These are phyloP conservation scores for Nemapogon koenigi DNA, from an alignment of 2,888 invertebrate species.

Conservation along the genomic window DNA sequence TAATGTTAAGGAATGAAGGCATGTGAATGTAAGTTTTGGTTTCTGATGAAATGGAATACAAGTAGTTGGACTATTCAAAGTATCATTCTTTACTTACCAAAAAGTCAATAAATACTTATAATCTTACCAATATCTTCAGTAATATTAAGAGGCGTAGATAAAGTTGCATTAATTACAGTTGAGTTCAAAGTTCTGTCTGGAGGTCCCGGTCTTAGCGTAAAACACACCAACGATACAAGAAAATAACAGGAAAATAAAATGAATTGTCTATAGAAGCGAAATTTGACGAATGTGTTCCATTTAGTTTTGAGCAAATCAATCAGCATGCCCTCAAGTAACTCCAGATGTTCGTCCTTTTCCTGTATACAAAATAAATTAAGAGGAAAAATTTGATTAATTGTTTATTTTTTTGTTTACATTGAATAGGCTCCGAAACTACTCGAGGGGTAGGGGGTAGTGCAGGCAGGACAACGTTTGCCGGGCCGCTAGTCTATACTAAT, in stretches of 20 bases:
- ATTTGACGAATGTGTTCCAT: conserved; percentile 97
- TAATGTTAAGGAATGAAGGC: too few species aligned
- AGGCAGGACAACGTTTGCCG: too few species aligned
- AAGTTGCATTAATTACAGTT: conserved; percentile 39
- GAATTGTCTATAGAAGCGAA: conserved; percentile 92
- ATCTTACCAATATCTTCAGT: conserved; percentile 28
- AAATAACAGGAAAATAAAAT: conserved; percentile 91
- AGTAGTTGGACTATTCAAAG: too few species aligned
- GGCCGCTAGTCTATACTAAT: too few species aligned
- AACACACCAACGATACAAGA: conserved; percentile 84
- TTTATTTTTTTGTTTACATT: too few species aligned
- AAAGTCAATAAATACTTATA: conserved; percentile 21
- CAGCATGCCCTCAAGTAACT: conserved; percentile 91
- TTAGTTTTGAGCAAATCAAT: conserved; percentile 94
- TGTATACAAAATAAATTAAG: too few species aligned
- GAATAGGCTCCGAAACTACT: too few species aligned
- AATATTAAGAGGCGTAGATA: conserved; percentile 28
- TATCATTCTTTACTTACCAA: conserved; percentile 28
- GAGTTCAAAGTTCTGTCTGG: conserved; percentile 40
- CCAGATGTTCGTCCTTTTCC: conserved; percentile 95
- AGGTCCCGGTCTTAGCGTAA: conserved; percentile 88
- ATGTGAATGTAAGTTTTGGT: too few species aligned
- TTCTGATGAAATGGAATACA: too few species aligned
- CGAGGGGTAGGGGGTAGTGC: too few species aligned
- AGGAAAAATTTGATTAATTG: too few species aligned